Percentiles rank a stretch among this genome's conserved stretches.
Conservation (phyloP, 1,140 invertebrate species). For the Drosophila lini region DNA sequence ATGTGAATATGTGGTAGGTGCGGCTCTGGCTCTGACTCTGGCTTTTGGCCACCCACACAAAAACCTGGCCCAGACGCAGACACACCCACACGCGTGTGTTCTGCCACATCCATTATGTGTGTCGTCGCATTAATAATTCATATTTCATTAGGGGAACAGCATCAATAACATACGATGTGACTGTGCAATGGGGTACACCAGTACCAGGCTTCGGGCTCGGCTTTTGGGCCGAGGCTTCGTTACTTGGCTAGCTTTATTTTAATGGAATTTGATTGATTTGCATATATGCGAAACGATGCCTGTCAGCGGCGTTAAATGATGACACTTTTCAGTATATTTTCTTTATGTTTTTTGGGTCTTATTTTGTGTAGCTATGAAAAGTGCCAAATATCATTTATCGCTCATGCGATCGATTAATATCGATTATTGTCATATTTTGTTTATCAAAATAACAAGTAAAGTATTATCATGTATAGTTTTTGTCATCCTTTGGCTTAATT, state of each 20-base stretch:
- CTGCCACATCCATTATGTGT: slow-evolving; percentile 56
- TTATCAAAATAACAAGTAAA: not conserved
- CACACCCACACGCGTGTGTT: slow-evolving; percentile 26
- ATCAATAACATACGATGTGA: slow-evolving; percentile 26
- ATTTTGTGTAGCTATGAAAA: slow-evolving; percentile 8
- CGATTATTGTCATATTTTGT: not conserved
- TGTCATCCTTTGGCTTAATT: not conserved
- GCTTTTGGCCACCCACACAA: slow-evolving; percentile 14
- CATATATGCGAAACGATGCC: slow-evolving; percentile 56
- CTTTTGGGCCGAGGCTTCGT: not conserved
- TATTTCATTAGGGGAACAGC: slow-evolving; percentile 65
- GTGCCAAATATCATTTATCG: not conserved
- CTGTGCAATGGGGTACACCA: not conserved
- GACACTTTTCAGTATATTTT: slow-evolving; percentile 37
- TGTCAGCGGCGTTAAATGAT: slow-evolving; percentile 61
- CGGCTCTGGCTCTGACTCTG: slow-evolving; percentile 1
- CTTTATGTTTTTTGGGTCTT: not conserved
- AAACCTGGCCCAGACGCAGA: slow-evolving; percentile 29
- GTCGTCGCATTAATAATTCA: slow-evolving; percentile 64
- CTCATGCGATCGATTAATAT: not conserved
- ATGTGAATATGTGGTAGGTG: slow-evolving; percentile 1
- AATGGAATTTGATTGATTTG: slow-evolving; percentile 79
- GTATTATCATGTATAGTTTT: not conserved
- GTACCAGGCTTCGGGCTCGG: not conserved
- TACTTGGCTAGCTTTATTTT: slow-evolving; percentile 59